Percentiles rank a stretch among this genome's conserved stretches.
Evolutionary conservation across 2,888 invertebrate species (phyloP).

Genomic region (Carabus problematicus): DNA sequence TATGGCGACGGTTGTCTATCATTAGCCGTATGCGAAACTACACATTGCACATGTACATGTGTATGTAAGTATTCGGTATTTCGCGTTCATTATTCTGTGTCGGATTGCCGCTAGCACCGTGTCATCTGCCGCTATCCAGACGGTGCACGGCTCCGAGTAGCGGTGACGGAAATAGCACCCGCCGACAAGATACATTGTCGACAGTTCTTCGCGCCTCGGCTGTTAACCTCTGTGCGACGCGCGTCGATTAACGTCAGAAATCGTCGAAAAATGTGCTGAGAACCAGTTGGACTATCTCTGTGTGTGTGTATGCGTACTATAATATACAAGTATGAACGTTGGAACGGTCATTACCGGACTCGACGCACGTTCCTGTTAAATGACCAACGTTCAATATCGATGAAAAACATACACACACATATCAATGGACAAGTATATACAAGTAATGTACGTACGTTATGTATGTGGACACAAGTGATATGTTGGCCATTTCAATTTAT

Average conservation of each 20-base stretch:
- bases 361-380: constrained; percentile 11
- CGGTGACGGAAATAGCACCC: constrained; percentile 32
- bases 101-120: constrained; percentile 2
- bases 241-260: constrained; percentile 19
- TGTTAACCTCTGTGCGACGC: constrained; percentile 34
- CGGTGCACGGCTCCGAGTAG: neutral
- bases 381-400: constrained; percentile 6
- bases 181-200: constrained; percentile 39
- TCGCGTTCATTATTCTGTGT: constrained; percentile 7
- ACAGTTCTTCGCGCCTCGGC: constrained; percentile 6
- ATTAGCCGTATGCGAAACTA: constrained; percentile 13
- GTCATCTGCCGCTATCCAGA: constrained; percentile 6
- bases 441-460: neutral
- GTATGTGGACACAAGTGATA: constrained; percentile 33
- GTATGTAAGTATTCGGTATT: neutral
- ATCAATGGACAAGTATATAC: neutral
- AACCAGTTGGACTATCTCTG: constrained; percentile 12
- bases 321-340: neutral
- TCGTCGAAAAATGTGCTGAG: constrained; percentile 12
- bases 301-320: neutral
- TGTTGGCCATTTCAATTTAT: constrained; percentile 37
- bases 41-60: neutral
- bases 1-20: constrained; percentile 24
- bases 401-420: constrained; percentile 8
- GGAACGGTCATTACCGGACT: constrained; percentile 7